phyloP scores from a whole-genome alignment of 2,888 invertebrate species.

The Tenthredo amoena region DNA sequence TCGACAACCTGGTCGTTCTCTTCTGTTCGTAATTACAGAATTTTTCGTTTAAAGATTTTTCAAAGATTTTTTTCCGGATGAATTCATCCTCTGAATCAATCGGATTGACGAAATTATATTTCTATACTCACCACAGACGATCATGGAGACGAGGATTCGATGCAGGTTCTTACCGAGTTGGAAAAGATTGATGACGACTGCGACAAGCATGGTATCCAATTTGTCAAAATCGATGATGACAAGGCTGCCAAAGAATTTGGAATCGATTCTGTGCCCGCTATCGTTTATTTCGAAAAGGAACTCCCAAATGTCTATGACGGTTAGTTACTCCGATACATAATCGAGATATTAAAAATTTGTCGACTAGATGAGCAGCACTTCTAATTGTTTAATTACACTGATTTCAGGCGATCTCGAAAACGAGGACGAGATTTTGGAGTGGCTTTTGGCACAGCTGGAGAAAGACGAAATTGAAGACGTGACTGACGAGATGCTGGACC shows the following conservation, averaged over 20 bases:
- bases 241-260: slow-evolving; percentile 93
- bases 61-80: not conserved
- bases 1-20: slow-evolving; percentile 94
- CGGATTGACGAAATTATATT: slow-evolving; percentile 58
- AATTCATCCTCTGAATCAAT: not conserved
- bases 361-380: not conserved
- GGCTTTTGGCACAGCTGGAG: slow-evolving; percentile 92
- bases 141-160: slow-evolving; percentile 93
- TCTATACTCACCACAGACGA: slow-evolving; percentile 84
- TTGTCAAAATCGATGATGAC: slow-evolving; percentile 94
- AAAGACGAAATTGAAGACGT: slow-evolving; percentile 97
- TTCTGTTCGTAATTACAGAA: slow-evolving; percentile 86
- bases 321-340: slow-evolving; percentile 70
- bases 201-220: slow-evolving; percentile 94
- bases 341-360: not conserved
- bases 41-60: slow-evolving; percentile 23
- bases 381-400: slow-evolving; percentile 53
- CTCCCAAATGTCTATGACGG: slow-evolving; percentile 96
- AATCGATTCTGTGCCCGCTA: slow-evolving; percentile 89
- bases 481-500: slow-evolving; percentile 96
- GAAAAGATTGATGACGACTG: slow-evolving; percentile 97
- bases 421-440: slow-evolving; percentile 93
- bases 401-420: slow-evolving; percentile 88
- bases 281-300: slow-evolving; percentile 96
- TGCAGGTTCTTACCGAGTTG: slow-evolving; percentile 90